phyloP scores from a whole-genome alignment of 2,113 vertebrate species.

The Copsychus sechellarum region DNA sequence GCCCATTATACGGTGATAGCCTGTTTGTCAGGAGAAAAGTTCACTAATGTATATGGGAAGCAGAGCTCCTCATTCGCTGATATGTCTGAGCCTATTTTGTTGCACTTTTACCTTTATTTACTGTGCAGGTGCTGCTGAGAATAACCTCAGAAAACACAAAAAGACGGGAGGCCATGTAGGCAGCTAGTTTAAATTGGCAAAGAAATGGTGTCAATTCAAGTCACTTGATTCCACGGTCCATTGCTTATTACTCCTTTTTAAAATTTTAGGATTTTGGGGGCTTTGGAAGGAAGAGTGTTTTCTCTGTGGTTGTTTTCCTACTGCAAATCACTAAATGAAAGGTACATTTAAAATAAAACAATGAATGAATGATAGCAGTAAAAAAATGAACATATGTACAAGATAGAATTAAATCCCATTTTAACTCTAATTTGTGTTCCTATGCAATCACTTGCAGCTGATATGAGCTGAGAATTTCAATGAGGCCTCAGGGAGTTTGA shows the following conservation, averaged over 20 bases:
- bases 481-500: background rate
- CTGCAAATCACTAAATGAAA: slow-evolving; percentile 12
- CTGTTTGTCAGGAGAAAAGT: slow-evolving; percentile 65
- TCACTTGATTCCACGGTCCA: background rate
- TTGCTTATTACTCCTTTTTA: background rate
- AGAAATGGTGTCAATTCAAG: background rate
- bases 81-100: slow-evolving; percentile 17
- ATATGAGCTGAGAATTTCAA: slow-evolving; percentile 42
- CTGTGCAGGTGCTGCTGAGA: slow-evolving; percentile 51
- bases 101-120: slow-evolving; percentile 64
- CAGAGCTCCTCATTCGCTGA: slow-evolving; percentile 17
- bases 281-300: background rate
- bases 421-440: slow-evolving; percentile 29
- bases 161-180: background rate
- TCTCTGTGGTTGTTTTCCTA: background rate
- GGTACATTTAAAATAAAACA: background rate
- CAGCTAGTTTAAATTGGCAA: slow-evolving; percentile 12
- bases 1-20: slow-evolving; percentile 69
- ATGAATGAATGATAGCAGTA: background rate
- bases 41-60: slow-evolving; percentile 61
- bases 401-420: background rate
- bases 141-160: slow-evolving; percentile 31
- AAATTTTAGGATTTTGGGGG: background rate
- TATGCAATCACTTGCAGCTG: slow-evolving; percentile 21
- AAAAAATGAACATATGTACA: background rate